A percentile compares a stretch with the other conserved stretches of the same genome.
These are phyloP conservation scores for Etheostoma cragini DNA, from an alignment of 2,113 vertebrate species.

Conservation along the genomic window DNA sequence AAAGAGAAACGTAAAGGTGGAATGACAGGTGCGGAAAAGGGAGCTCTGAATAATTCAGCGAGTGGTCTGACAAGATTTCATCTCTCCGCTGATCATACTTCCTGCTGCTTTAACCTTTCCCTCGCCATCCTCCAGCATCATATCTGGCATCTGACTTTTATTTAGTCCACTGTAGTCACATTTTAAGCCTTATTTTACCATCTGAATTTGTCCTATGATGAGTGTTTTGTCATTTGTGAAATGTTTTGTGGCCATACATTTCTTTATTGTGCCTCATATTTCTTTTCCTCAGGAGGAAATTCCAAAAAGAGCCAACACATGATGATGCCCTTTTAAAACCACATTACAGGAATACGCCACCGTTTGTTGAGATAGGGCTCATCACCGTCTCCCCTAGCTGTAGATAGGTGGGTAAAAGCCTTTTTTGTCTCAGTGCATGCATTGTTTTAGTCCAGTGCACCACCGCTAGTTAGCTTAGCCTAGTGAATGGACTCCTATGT, in stretches of 20 bases:
- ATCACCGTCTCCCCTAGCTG: too few species aligned
- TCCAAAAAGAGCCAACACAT: not conserved
- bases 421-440: too few species aligned
- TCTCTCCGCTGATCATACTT: slow-evolving; percentile 38
- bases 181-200: not conserved
- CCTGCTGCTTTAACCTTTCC: not conserved
- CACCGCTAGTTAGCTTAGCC: too few species aligned
- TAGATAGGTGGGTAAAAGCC: too few species aligned
- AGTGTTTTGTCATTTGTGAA: not conserved
- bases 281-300: not conserved
- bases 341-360: too few species aligned
- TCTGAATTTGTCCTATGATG: not conserved
- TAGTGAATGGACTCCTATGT: too few species aligned
- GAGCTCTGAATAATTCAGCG: slow-evolving; percentile 74
- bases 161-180: not conserved
- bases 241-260: not conserved
- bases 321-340: not conserved
- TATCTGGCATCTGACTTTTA: not conserved
- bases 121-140: not conserved
- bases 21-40: slow-evolving; percentile 65
- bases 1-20: slow-evolving; percentile 53
- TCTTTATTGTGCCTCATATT: not conserved
- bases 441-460: too few species aligned
- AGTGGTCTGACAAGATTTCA: slow-evolving; percentile 57
- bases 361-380: too few species aligned